Conservation (phyloP, 2,797 vertebrate species). For the Sus cebifrons region DNA sequence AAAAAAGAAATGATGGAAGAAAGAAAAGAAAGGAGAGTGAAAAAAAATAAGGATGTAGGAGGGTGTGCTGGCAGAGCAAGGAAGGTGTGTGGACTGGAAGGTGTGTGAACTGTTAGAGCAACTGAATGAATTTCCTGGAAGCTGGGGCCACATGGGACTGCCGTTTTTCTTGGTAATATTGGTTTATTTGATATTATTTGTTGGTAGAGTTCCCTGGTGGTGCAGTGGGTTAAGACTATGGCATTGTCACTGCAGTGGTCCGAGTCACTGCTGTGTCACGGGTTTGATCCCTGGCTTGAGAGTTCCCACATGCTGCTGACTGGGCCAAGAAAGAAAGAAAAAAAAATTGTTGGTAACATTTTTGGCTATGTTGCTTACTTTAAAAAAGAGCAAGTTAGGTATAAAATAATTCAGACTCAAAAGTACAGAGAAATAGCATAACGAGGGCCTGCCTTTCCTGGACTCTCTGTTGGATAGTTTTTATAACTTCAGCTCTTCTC, state of each 20-base stretch:
- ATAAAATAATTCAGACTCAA: neutral
- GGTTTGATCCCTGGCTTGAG: too few relatives aligned
- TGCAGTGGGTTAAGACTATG: too few relatives aligned
- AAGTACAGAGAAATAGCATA: neutral
- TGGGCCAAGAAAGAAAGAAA: too few relatives aligned
- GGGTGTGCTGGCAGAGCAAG: neutral
- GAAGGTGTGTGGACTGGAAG: too few relatives aligned
- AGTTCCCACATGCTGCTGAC: too few relatives aligned
- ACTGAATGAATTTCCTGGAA: neutral
- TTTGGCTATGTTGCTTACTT: neutral
- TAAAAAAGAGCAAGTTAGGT: neutral
- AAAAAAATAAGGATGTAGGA: neutral
- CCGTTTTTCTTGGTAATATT: too few relatives aligned
- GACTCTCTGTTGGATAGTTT: neutral
- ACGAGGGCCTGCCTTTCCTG: neutral
- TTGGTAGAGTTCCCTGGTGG: too few relatives aligned
- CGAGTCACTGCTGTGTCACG: too few relatives aligned
- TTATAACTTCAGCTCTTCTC: slow-evolving; percentile 9
- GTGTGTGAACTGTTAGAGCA: neutral
- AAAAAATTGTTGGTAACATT: neutral
- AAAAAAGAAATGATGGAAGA: too few relatives aligned
- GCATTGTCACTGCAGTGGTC: too few relatives aligned
- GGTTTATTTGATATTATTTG: neutral
- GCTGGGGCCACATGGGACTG: too few relatives aligned
- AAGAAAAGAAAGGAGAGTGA: too few relatives aligned